Evolutionary conservation across 2,113 vertebrate species (phyloP).

Genomic region (Phalacrocorax carbo): DNA sequence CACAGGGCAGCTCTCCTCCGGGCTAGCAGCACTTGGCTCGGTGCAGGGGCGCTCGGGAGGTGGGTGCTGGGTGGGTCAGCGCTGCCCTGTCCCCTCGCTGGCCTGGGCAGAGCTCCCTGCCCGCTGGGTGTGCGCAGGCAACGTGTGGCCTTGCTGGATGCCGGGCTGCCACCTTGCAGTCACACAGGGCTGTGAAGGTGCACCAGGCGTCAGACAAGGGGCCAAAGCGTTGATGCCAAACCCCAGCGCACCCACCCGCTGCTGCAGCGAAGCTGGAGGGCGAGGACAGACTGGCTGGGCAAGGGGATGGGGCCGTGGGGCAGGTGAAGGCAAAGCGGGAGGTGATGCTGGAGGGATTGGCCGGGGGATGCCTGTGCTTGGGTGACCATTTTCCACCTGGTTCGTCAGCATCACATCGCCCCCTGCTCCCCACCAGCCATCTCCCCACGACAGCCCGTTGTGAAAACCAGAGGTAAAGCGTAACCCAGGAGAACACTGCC

Average conservation of each 20-base stretch:
- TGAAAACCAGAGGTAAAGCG: not conserved
- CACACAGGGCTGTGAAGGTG: rapidly evolving
- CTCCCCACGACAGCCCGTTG: not conserved
- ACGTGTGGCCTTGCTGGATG: rapidly evolving
- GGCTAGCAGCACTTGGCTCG: rapidly evolving
- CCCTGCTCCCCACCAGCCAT: not conserved
- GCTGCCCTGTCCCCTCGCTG: rapidly evolving
- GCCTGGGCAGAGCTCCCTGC: not conserved
- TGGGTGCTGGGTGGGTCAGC: not conserved
- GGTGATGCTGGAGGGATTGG: not conserved
- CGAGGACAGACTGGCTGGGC: rapidly evolving
- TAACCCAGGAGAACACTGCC: not conserved
- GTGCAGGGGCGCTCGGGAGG: not conserved
- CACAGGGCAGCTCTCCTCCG: rapidly evolving
- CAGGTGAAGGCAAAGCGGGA: rapidly evolving
- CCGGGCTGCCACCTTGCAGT: not conserved
- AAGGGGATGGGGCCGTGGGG: rapidly evolving
- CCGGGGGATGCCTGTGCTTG: rapidly evolving
- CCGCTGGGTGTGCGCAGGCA: not conserved
- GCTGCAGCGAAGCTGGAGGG: not conserved
- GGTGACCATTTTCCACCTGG: not conserved
- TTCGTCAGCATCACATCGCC: not conserved
- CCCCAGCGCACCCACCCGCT: rapidly evolving
- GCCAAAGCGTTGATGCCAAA: not conserved
- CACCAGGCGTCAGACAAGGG: rapidly evolving